Conservation (phyloP, 1,140 invertebrate genomes). For the Linepithema humile region DNA sequence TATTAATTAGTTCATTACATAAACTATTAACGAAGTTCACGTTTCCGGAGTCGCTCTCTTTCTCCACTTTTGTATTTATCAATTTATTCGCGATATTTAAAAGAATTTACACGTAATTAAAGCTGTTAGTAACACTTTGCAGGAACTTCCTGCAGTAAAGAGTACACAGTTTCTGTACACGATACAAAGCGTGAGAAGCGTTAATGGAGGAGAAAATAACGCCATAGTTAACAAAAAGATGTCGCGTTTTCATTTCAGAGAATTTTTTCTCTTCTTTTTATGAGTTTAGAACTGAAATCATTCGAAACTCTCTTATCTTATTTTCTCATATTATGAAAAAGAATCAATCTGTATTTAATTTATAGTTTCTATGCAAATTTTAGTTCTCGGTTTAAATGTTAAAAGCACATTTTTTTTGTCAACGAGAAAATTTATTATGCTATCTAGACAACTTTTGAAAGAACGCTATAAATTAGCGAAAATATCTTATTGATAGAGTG, state of each 20-base stretch:
- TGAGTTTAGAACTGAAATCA: neutral
- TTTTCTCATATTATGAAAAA: neutral
- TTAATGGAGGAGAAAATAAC: slow-evolving; percentile 9
- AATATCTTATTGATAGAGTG: neutral
- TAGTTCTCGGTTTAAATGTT: neutral
- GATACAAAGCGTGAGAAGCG: neutral
- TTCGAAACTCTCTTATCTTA: neutral
- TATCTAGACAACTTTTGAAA: neutral
- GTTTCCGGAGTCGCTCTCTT: neutral
- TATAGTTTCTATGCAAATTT: slow-evolving; percentile 2
- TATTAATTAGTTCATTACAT: neutral
- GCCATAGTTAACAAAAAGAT: neutral
- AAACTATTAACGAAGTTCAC: neutral
- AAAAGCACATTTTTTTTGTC: neutral
- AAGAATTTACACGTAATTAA: neutral
- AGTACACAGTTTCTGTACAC: neutral
- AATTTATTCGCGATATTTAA: neutral
- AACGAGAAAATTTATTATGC: slow-evolving; percentile 2
- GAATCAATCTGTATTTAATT: slow-evolving; percentile 1
- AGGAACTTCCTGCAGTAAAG: too few relatives aligned
- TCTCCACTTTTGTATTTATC: too few relatives aligned
- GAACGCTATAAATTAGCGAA: neutral
- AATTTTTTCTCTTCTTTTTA: neutral
- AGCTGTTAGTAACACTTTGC: too few relatives aligned
- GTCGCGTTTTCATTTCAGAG: neutral